Base-by-base conservation (phyloP, 1,140 invertebrate species). In the Thaumatotibia leucotreta region DNA sequence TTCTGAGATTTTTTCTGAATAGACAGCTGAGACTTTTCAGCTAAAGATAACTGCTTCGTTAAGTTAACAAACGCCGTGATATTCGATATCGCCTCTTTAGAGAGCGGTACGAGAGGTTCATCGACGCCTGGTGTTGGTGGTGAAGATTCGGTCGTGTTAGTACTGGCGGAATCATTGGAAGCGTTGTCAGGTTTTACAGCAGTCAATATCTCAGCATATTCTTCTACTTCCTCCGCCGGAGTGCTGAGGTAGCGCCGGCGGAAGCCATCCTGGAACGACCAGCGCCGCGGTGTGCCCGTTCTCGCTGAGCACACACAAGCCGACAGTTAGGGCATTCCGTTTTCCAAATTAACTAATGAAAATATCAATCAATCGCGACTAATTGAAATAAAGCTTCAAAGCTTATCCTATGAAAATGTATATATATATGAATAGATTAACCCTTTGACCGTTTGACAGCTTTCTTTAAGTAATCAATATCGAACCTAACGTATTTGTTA, bases 241-340 rank as follows among this genome's bases (percentile, higher is more conserved):
- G 5, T 45, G 39, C 9, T 45, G 39, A 14, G 9, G 39, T 14
- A 45, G 39, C 39, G 39, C 6, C 39, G 39, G 17, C 39, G 39
- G 17, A 45, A 45, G 39, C 39, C 39, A 17, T 45, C 39, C 39
- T 20, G 39, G 39, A 45, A 45, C 39, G 39, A 71, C 35, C 5
- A 27, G 61, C 24, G 69, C 61, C 10, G 74, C 54, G 10, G 27
- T 69, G 63, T 64, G 22, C 61, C 27, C 33, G 35, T 68, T 54
- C 63, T 68, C 75, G 70, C 86, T 86, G 80, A 75, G 82, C 80
- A 88, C 73, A 86, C 70, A 84, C 64, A 86, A 86, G 70, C 69
- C 72, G 71, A 71, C 63, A 45, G 65, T 86, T 83, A 86, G 67
- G 52, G 23, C 52, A 58, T 58, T 17, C 52, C 52, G 24, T 58